Conservation (phyloP, 2,888 invertebrate species). For the Sarcophaga subvicina region DNA sequence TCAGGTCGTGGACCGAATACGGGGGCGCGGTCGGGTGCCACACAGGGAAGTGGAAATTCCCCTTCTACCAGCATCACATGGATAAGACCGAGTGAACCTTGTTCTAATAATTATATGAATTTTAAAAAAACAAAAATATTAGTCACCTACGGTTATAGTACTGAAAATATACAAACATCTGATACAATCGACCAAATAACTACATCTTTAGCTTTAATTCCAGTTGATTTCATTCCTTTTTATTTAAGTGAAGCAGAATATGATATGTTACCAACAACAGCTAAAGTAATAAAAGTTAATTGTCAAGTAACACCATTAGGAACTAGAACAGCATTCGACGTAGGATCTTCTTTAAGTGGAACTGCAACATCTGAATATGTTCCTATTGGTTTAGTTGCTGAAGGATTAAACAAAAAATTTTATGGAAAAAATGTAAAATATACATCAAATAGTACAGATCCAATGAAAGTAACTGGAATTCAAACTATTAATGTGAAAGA, state of each 20-base stretch:
- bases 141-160: slow-evolving; percentile 36
- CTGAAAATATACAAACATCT: slow-evolving; percentile 10
- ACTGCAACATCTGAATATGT: slow-evolving; percentile 34
- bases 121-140: slow-evolving; percentile 38
- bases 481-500: slow-evolving; percentile 14
- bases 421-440: slow-evolving; percentile 34
- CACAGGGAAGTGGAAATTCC: slow-evolving; percentile 31
- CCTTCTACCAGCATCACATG: slow-evolving; percentile 15
- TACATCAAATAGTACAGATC: slow-evolving; percentile 12
- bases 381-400: slow-evolving; percentile 29
- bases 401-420: slow-evolving; percentile 36
- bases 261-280: slow-evolving; percentile 37
- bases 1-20: no score
- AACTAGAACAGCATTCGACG: slow-evolving; percentile 21
- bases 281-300: slow-evolving; percentile 15
- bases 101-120: slow-evolving; percentile 37
- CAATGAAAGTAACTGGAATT: slow-evolving; percentile 24
- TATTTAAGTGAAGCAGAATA: slow-evolving; percentile 40
- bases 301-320: slow-evolving; percentile 39
- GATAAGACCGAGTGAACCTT: slow-evolving; percentile 32
- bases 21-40: no score
- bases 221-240: slow-evolving; percentile 20
- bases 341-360: slow-evolving; percentile 8
- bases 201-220: slow-evolving; percentile 36
- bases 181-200: slow-evolving; percentile 37